Evolutionary conservation across 2,888 invertebrate genomes (phyloP).

Genomic region (Netelia virgata): DNA sequence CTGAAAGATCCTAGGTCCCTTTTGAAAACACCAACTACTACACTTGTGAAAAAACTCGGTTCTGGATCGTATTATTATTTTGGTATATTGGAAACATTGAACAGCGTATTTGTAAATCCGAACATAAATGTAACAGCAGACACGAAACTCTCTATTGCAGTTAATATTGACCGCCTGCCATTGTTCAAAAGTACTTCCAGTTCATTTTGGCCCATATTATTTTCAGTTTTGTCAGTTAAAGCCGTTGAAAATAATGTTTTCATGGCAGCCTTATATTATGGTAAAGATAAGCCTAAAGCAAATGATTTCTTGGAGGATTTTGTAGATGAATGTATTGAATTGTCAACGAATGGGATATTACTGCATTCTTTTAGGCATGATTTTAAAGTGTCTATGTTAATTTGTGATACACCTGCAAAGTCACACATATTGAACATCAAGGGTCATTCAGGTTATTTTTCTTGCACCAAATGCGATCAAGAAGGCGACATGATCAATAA

Average conservation of each 20-base stretch:
- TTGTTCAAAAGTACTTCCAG: slow-evolving; percentile 36
- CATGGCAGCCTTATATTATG: slow-evolving; percentile 69
- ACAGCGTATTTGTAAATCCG: slow-evolving; percentile 31
- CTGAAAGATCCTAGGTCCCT: slow-evolving; percentile 60
- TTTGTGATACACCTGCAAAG: slow-evolving; percentile 71
- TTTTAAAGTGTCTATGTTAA: slow-evolving; percentile 60
- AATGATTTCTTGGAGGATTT: slow-evolving; percentile 68
- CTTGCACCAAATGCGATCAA: too few species aligned
- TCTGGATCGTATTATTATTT: slow-evolving; percentile 47
- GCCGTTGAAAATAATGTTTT: slow-evolving; percentile 61
- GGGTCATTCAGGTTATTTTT: too few species aligned
- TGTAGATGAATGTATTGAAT: slow-evolving; percentile 61
- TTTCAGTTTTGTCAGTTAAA: slow-evolving; percentile 57
- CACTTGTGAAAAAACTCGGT: slow-evolving; percentile 12
- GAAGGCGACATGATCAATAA: too few species aligned
- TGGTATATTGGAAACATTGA: slow-evolving; percentile 34
- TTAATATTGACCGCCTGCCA: slow-evolving; percentile 51
- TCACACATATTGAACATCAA: too few species aligned
- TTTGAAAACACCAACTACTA: slow-evolving; percentile 52
- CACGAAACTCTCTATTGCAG: slow-evolving; percentile 17
- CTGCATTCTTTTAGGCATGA: slow-evolving; percentile 44
- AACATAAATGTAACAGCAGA: slow-evolving; percentile 31
- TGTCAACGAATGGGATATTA: slow-evolving; percentile 63
- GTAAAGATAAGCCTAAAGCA: slow-evolving; percentile 63
- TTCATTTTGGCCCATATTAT: slow-evolving; percentile 70